Conservation (phyloP, 2,888 invertebrate species). For the Xestoiulus laeticollis region DNA sequence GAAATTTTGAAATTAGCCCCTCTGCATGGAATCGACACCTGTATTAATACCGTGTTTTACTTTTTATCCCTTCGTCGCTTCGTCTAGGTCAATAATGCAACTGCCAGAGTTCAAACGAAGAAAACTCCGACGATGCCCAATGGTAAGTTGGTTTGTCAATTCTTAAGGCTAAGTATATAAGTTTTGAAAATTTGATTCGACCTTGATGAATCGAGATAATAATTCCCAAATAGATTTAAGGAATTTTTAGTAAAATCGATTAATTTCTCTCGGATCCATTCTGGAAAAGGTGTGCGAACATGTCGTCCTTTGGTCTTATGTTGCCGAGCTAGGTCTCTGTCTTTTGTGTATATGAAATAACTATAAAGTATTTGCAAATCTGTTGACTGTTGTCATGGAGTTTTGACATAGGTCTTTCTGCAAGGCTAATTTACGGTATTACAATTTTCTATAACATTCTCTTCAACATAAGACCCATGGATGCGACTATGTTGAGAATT, state of each 20-base stretch:
- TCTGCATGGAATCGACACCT: background rate
- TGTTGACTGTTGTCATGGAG: background rate
- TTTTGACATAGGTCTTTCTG: background rate
- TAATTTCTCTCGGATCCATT: background rate
- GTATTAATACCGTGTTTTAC: constrained; percentile 45
- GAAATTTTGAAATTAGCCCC: constrained; percentile 19
- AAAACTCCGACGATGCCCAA: constrained; percentile 90
- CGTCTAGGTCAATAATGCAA: constrained; percentile 97
- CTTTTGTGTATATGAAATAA: too few relatives aligned
- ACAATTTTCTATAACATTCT: too few relatives aligned
- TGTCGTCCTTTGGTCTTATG: background rate
- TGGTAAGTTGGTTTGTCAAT: constrained; percentile 72
- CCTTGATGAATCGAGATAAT: background rate
- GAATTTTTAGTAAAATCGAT: background rate
- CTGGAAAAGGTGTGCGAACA: background rate
- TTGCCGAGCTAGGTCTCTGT: too few relatives aligned
- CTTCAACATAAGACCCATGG: background rate
- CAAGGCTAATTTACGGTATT: background rate
- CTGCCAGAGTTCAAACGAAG: constrained; percentile 99
- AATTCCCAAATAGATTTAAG: background rate
- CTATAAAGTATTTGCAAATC: background rate
- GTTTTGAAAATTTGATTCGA: background rate
- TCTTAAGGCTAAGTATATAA: background rate
- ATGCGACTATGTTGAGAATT: background rate
- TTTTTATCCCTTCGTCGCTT: constrained; percentile 63